Evolutionary conservation across 2,888 invertebrate species (phyloP).

Genomic region (Agrotis ipsilon): DNA sequence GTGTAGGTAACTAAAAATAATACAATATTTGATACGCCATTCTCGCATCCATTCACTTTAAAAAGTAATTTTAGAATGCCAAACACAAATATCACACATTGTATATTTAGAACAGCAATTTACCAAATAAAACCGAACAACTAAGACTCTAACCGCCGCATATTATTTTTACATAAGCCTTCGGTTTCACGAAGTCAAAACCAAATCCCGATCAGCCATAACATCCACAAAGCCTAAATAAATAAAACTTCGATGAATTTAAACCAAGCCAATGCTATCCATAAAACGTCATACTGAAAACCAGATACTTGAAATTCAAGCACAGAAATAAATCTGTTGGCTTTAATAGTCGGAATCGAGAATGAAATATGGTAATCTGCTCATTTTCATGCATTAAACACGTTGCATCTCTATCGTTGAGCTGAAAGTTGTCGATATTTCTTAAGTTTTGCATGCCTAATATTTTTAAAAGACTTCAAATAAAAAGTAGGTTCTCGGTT

Average conservation of each 20-base stretch:
- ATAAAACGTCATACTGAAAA: conserved; percentile 9
- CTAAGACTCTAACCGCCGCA: not conserved
- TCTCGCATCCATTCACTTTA: not conserved
- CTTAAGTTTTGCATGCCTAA: not conserved
- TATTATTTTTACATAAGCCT: conserved; percentile 17
- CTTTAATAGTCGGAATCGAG: conserved; percentile 30
- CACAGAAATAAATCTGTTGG: conserved; percentile 38
- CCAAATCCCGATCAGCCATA: conserved; percentile 14
- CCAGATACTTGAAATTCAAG: conserved; percentile 21
- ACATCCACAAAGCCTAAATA: conserved; percentile 42
- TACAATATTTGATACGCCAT: no score
- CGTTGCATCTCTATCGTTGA: conserved; percentile 30
- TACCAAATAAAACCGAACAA: not conserved
- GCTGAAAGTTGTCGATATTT: conserved; percentile 6
- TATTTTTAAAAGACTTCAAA: no score
- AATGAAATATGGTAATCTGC: conserved; percentile 32
- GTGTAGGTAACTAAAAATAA: not conserved
- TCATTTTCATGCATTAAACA: conserved; percentile 37
- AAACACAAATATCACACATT: not conserved
- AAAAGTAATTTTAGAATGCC: not conserved
- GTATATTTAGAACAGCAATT: not conserved
- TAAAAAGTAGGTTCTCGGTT: no score
- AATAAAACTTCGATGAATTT: conserved; percentile 55
- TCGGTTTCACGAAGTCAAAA: conserved; percentile 18
- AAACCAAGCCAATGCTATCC: conserved; percentile 53